A percentile compares a stretch with the other conserved stretches of the same genome.
phyloP scores from a whole-genome alignment of 2,888 invertebrate species.

The Sturmia bella region DNA sequence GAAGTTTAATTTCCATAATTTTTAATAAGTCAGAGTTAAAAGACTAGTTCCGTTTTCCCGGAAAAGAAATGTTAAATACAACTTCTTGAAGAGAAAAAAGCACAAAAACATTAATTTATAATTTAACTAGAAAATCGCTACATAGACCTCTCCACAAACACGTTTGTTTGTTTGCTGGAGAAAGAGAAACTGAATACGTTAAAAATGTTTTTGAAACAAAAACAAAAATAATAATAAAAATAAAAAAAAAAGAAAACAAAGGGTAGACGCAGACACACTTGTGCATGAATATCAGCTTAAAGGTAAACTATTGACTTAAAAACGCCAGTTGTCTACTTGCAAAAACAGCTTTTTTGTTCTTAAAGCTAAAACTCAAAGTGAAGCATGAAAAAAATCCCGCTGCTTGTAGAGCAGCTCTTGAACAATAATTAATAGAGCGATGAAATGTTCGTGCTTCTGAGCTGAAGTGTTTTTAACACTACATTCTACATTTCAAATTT shows the following conservation, averaged over 20 bases:
- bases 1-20: no score
- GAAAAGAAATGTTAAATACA: no score
- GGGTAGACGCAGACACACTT: slow-evolving; percentile 44
- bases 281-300: slow-evolving; percentile 22
- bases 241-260: slow-evolving; percentile 18
- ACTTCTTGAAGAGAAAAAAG: no score
- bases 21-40: no score
- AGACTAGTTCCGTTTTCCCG: no score
- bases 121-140: slow-evolving; percentile 39
- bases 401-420: neutral
- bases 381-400: neutral
- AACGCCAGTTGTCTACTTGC: slow-evolving; percentile 45
- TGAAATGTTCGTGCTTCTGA: slow-evolving; percentile 36
- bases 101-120: no score
- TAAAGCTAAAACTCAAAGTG: slow-evolving; percentile 6
- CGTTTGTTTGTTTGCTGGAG: slow-evolving; percentile 52
- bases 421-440: slow-evolving; percentile 52
- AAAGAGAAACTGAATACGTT: slow-evolving; percentile 44
- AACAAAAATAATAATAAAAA: no score
- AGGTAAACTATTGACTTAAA: slow-evolving; percentile 50
- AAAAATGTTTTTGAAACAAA: neutral
- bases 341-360: slow-evolving; percentile 36
- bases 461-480: slow-evolving; percentile 13
- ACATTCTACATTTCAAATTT: slow-evolving; percentile 18
- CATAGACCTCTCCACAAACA: slow-evolving; percentile 7